Conservation (phyloP, 2,113 vertebrate genomes). For the Rhegmatorhina hoffmannsi region DNA sequence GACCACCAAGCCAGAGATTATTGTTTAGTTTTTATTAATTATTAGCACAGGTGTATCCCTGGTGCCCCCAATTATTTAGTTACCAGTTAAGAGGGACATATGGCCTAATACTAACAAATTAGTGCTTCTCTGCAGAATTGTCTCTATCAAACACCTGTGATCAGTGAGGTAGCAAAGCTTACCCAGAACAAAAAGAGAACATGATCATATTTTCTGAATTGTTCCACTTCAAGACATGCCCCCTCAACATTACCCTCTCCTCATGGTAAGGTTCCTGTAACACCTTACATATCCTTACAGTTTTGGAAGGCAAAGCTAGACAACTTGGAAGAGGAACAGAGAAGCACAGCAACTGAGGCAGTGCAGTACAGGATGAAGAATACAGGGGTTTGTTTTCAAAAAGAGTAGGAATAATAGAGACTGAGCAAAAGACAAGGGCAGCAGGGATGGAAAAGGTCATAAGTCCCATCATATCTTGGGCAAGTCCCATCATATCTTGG, state of each 20-base stretch:
- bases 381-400: neutral
- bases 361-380: neutral
- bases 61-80: neutral
- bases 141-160: neutral
- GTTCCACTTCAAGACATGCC: neutral
- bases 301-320: neutral
- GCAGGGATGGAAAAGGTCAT: fast-evolving
- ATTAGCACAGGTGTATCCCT: neutral
- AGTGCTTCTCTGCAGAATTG: neutral
- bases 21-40: neutral
- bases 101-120: neutral
- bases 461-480: neutral
- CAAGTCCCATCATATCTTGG: too few relatives aligned
- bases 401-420: neutral
- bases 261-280: neutral
- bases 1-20: neutral
- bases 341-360: neutral
- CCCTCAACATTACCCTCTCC: neutral
- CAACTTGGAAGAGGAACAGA: neutral
- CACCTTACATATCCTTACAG: neutral
- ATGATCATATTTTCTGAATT: neutral
- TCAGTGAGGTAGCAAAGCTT: neutral
- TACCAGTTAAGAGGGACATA: neutral
- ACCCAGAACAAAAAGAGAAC: neutral
- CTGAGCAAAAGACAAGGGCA: neutral